These are phyloP conservation scores for Nyctalus aviator DNA, from an alignment of 2,797 vertebrate species.

Conservation along the genomic window DNA sequence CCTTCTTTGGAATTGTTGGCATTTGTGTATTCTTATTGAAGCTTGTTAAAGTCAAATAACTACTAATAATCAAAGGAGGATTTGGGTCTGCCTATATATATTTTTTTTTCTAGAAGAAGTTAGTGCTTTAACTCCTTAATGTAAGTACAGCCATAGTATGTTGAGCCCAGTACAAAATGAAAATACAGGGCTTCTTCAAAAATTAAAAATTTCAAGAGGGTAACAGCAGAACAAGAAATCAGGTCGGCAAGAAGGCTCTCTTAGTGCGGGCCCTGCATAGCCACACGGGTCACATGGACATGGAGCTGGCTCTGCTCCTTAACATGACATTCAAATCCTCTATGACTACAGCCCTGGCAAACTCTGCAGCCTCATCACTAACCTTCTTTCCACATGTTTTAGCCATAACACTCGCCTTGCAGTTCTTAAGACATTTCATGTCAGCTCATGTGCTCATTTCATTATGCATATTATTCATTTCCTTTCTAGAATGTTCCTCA, in stretches of 20 bases:
- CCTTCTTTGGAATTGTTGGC: slow-evolving; percentile 48
- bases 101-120: slow-evolving; percentile 25
- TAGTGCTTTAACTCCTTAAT: neutral
- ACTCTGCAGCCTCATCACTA: neutral
- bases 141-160: neutral
- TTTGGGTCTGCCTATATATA: slow-evolving; percentile 60
- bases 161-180: neutral
- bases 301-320: neutral
- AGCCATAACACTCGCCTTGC: neutral
- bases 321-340: neutral
- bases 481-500: neutral
- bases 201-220: slow-evolving; percentile 8
- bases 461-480: neutral
- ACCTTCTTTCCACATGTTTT: neutral
- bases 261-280: neutral
- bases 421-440: neutral
- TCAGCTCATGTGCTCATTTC: neutral
- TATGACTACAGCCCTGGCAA: neutral
- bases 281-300: neutral
- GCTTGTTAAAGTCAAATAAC: slow-evolving; percentile 70
- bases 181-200: neutral
- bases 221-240: neutral
- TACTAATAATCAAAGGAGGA: slow-evolving; percentile 40
- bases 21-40: neutral
- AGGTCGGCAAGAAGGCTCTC: neutral